These are phyloP conservation scores for Gonioctena quinquepunctata DNA, from an alignment of 1,140 invertebrate genomes.

Conservation along the genomic window DNA sequence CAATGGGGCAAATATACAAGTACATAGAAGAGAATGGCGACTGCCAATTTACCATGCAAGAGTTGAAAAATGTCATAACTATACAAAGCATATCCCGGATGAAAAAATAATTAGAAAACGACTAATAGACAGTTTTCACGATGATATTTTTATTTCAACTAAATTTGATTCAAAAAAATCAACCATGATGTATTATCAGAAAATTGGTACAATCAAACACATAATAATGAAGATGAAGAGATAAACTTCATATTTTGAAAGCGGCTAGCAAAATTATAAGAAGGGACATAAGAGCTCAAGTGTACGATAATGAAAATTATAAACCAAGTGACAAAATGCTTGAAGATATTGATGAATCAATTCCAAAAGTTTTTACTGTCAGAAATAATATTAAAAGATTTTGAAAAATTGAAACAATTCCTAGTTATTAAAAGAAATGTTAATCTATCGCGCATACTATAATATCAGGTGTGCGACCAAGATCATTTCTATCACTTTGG, in stretches of 20 bases:
- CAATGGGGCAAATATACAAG: no score
- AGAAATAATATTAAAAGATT: conserved; percentile 34
- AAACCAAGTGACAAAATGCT: conserved; percentile 28
- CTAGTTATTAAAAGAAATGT: conserved; percentile 16
- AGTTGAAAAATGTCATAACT: no score
- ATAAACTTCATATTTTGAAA: conserved; percentile 25
- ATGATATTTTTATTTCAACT: no score
- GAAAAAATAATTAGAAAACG: no score
- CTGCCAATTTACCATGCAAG: no score
- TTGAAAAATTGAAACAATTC: conserved; percentile 20
- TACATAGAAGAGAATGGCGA: no score
- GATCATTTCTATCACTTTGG: conserved; percentile 19
- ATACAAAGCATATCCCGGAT: no score
- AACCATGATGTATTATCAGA: no score
- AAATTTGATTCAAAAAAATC: no score
- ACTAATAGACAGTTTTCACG: no score
- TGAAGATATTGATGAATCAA: conserved; percentile 24
- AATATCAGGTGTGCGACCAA: conserved; percentile 15
- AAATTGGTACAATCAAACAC: conserved; percentile 31
- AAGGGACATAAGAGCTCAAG: conserved; percentile 16
- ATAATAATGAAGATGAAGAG: conserved; percentile 8
- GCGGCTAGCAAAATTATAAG: conserved; percentile 26
- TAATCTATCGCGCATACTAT: background rate
- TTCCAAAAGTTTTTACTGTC: conserved; percentile 16
- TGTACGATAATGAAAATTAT: conserved; percentile 27